A percentile compares a stretch with the other conserved stretches of the same genome.
Conservation (phyloP, 2,113 vertebrate species). For the Accipiter virgatus region DNA sequence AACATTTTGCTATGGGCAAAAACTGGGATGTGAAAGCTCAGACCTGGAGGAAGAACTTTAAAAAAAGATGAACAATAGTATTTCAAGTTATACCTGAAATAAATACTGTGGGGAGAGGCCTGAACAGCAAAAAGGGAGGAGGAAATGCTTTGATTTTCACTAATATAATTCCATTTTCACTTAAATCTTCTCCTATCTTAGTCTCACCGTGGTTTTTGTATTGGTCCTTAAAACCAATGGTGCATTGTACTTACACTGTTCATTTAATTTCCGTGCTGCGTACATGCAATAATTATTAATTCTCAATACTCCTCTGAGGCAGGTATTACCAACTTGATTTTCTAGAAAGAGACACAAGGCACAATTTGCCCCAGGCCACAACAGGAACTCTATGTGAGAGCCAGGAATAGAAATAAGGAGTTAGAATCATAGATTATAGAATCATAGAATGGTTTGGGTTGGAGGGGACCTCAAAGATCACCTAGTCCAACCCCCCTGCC, state of each 20-base stretch:
- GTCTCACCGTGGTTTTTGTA: neutral
- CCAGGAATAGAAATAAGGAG: neutral
- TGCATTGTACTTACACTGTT: neutral
- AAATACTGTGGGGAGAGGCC: neutral
- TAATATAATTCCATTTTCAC: neutral
- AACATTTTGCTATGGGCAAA: conserved; percentile 6
- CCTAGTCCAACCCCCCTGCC: too few species aligned
- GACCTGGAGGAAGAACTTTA: neutral
- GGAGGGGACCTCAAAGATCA: too few species aligned
- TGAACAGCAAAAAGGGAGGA: neutral
- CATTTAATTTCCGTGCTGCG: neutral
- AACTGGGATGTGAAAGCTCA: neutral
- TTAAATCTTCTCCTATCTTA: neutral
- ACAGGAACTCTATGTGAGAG: neutral
- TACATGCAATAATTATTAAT: neutral
- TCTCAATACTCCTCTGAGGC: neutral
- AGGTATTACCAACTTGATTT: neutral
- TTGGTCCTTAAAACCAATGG: neutral
- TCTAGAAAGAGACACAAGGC: neutral
- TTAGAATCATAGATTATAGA: too few species aligned
- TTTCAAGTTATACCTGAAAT: neutral
- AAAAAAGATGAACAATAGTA: neutral
- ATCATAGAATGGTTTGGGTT: too few species aligned
- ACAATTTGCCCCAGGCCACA: neutral
- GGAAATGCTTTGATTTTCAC: neutral